Conservation (phyloP, 1,140 invertebrate genomes). For the Brachionus asplanchnoidis region DNA sequence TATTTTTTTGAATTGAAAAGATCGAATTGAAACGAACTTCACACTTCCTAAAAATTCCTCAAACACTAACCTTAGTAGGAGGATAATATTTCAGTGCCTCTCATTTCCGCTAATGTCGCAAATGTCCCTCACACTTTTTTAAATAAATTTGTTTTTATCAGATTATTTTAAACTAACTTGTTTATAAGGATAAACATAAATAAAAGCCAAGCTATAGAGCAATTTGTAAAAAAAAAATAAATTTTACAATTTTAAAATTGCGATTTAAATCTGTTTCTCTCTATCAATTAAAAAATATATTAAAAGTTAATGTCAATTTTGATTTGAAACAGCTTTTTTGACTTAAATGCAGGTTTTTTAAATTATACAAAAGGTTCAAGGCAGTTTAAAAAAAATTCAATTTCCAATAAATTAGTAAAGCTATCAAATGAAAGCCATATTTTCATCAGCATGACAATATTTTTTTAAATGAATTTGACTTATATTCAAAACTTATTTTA, state of each 20-base stretch:
- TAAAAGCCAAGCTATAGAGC: not conserved
- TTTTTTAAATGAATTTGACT: not conserved
- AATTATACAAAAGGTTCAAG: not conserved
- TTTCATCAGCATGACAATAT: not conserved
- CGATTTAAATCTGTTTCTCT: not conserved
- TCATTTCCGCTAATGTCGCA: too few species aligned
- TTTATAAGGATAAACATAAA: not conserved
- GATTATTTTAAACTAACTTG: not conserved
- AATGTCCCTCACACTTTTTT: too few species aligned
- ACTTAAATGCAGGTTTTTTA: not conserved
- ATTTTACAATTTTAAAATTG: not conserved
- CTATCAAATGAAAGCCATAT: not conserved
- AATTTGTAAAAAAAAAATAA: not conserved
- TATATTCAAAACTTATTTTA: not conserved
- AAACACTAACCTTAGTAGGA: too few species aligned
- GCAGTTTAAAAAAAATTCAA: not conserved
- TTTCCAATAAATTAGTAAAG: not conserved
- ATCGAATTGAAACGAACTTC: too few species aligned
- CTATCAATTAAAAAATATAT: not conserved
- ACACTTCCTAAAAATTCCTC: too few species aligned
- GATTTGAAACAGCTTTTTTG: not conserved
- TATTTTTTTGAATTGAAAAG: too few species aligned
- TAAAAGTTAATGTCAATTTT: not conserved
- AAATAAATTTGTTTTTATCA: not conserved
- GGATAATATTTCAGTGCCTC: too few species aligned